Evolutionary conservation across 2,888 invertebrate genomes (phyloP).

Genomic region (Allophyes oxyacanthae): DNA sequence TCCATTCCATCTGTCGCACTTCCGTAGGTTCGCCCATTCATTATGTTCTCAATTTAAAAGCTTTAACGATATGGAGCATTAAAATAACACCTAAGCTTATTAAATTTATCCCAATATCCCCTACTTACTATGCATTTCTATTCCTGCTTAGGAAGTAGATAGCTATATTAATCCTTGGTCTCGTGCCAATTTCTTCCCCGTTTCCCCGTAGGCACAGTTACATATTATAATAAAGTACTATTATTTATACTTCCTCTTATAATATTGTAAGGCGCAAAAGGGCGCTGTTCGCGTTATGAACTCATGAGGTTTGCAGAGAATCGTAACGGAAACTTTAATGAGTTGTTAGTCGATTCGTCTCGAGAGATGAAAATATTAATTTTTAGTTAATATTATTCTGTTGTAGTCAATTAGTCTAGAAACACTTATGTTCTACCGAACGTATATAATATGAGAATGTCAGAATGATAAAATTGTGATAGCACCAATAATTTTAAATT

Average conservation of each 20-base stretch:
- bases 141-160: slow-evolving; percentile 42
- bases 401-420: no score
- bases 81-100: slow-evolving; percentile 7
- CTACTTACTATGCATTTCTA: slow-evolving; percentile 7
- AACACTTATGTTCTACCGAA: no score
- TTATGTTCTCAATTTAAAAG: neutral
- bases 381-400: no score
- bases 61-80: neutral
- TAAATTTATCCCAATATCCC: no score
- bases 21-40: no score
- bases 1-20: no score
- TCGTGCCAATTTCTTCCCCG: slow-evolving; percentile 33
- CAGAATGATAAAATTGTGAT: no score
- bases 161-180: slow-evolving; percentile 45
- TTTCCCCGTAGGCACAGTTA: slow-evolving; percentile 27
- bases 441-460: no score
- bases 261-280: slow-evolving; percentile 9
- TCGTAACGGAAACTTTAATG: no score
- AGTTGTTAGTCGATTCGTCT: no score
- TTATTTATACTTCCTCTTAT: slow-evolving; percentile 22
- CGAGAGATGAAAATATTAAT: no score
- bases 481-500: no score
- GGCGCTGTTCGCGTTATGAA: neutral
- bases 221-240: slow-evolving; percentile 12
- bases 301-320: neutral